These are phyloP conservation scores for Drosophila eohydei DNA, from an alignment of 2,888 invertebrate species.

Conservation along the genomic window DNA sequence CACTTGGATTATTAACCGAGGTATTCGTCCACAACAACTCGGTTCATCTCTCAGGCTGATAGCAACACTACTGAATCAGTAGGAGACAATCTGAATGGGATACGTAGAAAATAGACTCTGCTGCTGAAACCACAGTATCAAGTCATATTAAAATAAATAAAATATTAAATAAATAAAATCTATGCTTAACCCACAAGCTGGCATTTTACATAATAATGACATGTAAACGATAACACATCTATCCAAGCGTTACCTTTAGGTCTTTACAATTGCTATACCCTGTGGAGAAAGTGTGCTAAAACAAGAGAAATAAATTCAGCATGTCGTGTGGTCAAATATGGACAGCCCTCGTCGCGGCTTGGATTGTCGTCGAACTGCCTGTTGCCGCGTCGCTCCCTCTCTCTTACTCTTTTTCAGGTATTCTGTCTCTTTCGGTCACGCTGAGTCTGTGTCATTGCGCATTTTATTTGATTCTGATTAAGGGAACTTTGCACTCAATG, in stretches of 20 bases:
- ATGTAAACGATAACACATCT: neutral
- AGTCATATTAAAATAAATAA: too few species aligned
- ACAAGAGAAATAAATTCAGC: constrained; percentile 21
- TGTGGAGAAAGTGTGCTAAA: constrained; percentile 6
- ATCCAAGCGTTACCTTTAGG: neutral
- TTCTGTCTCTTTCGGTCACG: neutral
- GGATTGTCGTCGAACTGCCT: constrained; percentile 34
- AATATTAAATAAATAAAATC: too few species aligned
- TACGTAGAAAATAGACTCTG: too few species aligned
- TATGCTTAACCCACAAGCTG: neutral
- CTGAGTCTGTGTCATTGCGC: constrained; percentile 34
- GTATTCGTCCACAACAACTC: too few species aligned
- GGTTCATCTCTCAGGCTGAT: too few species aligned
- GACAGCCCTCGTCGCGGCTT: constrained; percentile 39
- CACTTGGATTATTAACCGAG: too few species aligned
- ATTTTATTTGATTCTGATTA: constrained; percentile 71
- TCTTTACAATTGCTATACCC: too few species aligned
- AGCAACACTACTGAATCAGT: too few species aligned
- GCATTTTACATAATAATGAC: neutral
- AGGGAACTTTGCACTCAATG: constrained; percentile 66
- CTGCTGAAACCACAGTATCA: too few species aligned
- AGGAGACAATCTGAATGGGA: too few species aligned
- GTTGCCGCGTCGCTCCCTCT: neutral
- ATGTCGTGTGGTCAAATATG: constrained; percentile 42
- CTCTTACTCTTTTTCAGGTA: neutral